These are phyloP conservation scores for Girardia tigrina DNA, from an alignment of 2,888 invertebrate species.

Conservation along the genomic window DNA sequence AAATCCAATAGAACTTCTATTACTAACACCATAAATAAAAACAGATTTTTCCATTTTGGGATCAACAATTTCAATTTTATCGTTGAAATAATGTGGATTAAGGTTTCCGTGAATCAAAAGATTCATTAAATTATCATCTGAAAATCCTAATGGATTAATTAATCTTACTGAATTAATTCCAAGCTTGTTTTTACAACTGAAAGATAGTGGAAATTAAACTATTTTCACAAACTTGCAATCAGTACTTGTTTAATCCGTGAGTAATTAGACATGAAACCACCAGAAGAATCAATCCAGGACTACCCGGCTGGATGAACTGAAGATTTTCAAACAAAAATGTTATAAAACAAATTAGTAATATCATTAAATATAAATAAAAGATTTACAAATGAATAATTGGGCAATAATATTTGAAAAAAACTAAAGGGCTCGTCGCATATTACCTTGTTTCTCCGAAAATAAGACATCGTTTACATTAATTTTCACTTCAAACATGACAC, in stretches of 20 bases:
- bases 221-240: neutral
- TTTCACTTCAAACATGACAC: no score
- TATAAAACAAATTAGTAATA: no score
- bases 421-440: no score
- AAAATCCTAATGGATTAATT: neutral
- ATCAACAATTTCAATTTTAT: neutral
- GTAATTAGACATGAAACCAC: neutral
- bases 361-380: no score
- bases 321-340: no score
- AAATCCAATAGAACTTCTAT: neutral
- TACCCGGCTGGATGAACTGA: neutral
- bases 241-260: neutral
- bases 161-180: neutral
- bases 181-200: neutral
- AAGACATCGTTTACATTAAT: no score
- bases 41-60: neutral
- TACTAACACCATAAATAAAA: neutral
- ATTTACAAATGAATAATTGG: no score
- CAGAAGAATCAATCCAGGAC: neutral
- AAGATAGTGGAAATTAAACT: no score
- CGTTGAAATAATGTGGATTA: neutral
- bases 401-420: no score
- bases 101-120: neutral
- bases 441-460: no score
- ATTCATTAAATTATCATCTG: neutral